Conservation (phyloP, 2,797 vertebrate genomes). For the Sphenopsis melanotis region DNA sequence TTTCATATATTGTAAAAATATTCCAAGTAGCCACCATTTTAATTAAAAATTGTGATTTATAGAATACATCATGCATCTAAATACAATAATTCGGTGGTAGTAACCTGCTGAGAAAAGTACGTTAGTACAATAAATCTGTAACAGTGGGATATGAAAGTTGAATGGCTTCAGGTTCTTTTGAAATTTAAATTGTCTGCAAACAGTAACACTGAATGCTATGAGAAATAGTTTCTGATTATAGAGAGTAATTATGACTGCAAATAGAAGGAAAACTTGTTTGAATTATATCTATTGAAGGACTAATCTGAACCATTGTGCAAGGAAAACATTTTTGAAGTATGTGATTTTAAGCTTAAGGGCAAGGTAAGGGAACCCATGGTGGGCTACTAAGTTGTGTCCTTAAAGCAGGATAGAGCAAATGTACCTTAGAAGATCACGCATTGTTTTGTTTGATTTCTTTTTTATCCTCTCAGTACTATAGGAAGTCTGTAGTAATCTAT, state of each 20-base stretch:
- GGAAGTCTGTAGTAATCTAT: not conserved
- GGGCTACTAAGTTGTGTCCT: not conserved
- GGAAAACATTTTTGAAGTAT: not conserved
- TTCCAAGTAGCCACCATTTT: not conserved
- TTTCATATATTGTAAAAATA: not conserved
- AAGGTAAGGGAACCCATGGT: not conserved
- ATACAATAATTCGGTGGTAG: not conserved
- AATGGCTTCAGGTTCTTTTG: not conserved
- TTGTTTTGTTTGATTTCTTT: not conserved
- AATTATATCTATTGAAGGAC: not conserved
- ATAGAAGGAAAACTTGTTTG: not conserved
- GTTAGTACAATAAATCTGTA: not conserved
- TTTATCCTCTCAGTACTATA: not conserved
- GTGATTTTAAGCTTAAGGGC: not conserved
- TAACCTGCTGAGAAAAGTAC: not conserved
- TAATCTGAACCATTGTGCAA: not conserved
- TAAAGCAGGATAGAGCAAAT: not conserved
- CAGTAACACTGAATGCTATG: not conserved
- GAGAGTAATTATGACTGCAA: not conserved
- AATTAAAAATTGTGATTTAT: slow-evolving; percentile 38
- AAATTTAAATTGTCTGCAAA: not conserved
- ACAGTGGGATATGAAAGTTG: not conserved
- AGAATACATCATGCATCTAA: slow-evolving; percentile 22
- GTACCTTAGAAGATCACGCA: not conserved
- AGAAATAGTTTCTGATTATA: not conserved